Evolutionary conservation across 2,888 invertebrate species (phyloP).

Genomic region (Nebria brevicollis): DNA sequence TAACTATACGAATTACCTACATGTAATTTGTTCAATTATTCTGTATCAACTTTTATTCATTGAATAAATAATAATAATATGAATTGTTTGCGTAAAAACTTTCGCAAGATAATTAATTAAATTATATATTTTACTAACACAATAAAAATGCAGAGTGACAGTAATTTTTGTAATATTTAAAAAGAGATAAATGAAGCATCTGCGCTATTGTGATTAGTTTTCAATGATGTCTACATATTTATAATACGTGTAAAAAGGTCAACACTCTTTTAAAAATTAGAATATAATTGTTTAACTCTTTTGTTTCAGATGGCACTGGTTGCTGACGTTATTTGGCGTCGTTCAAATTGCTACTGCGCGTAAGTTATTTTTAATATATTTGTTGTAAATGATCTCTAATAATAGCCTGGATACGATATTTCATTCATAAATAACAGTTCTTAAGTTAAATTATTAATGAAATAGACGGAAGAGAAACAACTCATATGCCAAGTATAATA

Average conservation of each 20-base stretch:
- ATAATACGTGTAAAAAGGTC: not conserved
- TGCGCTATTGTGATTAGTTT: not conserved
- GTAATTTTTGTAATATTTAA: too few relatives aligned
- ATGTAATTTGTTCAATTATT: too few relatives aligned
- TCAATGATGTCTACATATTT: not conserved
- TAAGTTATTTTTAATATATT: constrained; percentile 23
- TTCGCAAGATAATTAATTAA: too few relatives aligned
- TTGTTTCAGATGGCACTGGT: constrained; percentile 42
- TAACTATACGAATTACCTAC: too few relatives aligned
- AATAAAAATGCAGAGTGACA: too few relatives aligned
- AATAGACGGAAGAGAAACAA: not conserved
- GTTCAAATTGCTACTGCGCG: constrained; percentile 25
- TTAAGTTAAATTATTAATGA: not conserved
- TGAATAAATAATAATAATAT: too few relatives aligned
- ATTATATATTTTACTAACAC: too few relatives aligned
- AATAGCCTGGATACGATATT: too few relatives aligned
- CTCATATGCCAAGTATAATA: not conserved
- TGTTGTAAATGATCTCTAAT: not conserved
- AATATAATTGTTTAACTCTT: not conserved
- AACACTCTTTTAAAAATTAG: not conserved
- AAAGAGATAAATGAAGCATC: too few relatives aligned
- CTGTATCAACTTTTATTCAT: too few relatives aligned
- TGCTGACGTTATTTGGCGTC: constrained; percentile 19
- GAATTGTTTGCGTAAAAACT: too few relatives aligned
- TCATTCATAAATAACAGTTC: not conserved